phyloP scores from a whole-genome alignment of 2,888 invertebrate species.

The Heliconius hortense region DNA sequence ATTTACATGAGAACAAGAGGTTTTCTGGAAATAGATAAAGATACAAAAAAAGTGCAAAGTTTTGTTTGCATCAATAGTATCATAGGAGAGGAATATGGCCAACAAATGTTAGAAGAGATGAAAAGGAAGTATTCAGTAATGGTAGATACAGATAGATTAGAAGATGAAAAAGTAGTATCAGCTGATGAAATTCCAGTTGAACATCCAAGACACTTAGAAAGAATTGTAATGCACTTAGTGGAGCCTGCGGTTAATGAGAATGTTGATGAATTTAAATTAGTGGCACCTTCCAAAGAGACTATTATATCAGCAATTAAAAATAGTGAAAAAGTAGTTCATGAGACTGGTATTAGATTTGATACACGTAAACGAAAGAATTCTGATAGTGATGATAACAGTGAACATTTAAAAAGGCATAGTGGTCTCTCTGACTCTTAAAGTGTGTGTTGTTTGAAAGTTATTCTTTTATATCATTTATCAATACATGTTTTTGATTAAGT shows the following conservation, averaged over 20 bases:
- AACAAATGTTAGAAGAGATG: constrained; percentile 88
- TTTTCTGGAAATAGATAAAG: constrained; percentile 90
- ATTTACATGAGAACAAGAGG: constrained; percentile 93
- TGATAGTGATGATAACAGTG: constrained; percentile 57
- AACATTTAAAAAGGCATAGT: constrained; percentile 65
- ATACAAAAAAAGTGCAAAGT: constrained; percentile 89
- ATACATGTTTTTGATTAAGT: background rate
- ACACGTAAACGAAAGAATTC: constrained; percentile 69
- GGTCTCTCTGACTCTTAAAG: constrained; percentile 42
- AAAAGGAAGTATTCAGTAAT: constrained; percentile 89
- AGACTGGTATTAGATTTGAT: constrained; percentile 72
- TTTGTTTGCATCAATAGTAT: constrained; percentile 94
- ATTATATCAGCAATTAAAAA: constrained; percentile 75
- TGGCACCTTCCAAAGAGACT: constrained; percentile 74
- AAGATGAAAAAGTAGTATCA: constrained; percentile 50
- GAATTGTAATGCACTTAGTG: constrained; percentile 86
- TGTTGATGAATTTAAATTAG: constrained; percentile 67
- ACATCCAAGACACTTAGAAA: constrained; percentile 86
- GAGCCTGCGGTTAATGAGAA: constrained; percentile 65
- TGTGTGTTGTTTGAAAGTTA: background rate
- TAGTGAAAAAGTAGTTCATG: constrained; percentile 74
- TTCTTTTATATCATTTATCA: background rate
- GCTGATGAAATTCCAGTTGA: constrained; percentile 81
- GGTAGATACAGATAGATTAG: constrained; percentile 77
- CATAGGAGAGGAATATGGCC: constrained; percentile 88